Percentiles rank a stretch among this genome's conserved stretches.
Conservation (phyloP, 2,113 vertebrate genomes). For the Perccottus glenii region DNA sequence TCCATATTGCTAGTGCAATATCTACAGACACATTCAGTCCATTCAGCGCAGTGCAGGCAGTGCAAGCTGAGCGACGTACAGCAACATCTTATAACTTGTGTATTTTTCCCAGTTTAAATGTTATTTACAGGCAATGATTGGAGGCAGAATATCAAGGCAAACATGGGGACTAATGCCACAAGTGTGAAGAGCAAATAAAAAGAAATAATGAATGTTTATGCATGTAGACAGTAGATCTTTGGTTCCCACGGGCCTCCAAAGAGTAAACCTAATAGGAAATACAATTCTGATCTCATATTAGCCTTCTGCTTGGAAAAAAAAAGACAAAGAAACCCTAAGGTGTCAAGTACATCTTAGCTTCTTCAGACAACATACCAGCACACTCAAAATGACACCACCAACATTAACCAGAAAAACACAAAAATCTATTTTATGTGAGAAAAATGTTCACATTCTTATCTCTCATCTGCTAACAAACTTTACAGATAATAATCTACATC, state of each 20-base stretch:
- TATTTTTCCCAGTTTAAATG: slow-evolving; percentile 27
- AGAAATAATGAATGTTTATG: slow-evolving; percentile 34
- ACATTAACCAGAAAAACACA: slow-evolving; percentile 61
- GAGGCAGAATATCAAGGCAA: slow-evolving; percentile 50
- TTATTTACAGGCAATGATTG: slow-evolving; percentile 49
- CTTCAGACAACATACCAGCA: slow-evolving; percentile 47
- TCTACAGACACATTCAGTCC: slow-evolving; percentile 44
- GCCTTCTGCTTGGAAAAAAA: slow-evolving; percentile 10
- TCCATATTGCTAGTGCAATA: slow-evolving; percentile 57
- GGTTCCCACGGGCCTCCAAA: slow-evolving; percentile 46
- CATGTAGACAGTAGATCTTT: slow-evolving; percentile 33
- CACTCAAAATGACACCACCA: slow-evolving; percentile 58
- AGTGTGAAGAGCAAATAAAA: slow-evolving; percentile 39
- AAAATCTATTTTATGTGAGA: slow-evolving; percentile 57
- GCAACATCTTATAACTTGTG: slow-evolving; percentile 37
- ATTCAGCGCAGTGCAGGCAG: slow-evolving; percentile 30
- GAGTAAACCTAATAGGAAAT: slow-evolving; percentile 33
- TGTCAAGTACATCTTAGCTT: slow-evolving; percentile 40
- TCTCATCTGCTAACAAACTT: slow-evolving; percentile 7
- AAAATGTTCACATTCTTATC: slow-evolving; percentile 39
- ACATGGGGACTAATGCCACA: slow-evolving; percentile 43
- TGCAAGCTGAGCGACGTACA: slow-evolving; percentile 19
- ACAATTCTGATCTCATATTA: slow-evolving; percentile 38
- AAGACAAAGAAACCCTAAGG: too few relatives aligned
- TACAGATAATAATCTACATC: background rate